Conservation (phyloP, 2,888 invertebrate species). For the Stenolophus ochropezus region DNA sequence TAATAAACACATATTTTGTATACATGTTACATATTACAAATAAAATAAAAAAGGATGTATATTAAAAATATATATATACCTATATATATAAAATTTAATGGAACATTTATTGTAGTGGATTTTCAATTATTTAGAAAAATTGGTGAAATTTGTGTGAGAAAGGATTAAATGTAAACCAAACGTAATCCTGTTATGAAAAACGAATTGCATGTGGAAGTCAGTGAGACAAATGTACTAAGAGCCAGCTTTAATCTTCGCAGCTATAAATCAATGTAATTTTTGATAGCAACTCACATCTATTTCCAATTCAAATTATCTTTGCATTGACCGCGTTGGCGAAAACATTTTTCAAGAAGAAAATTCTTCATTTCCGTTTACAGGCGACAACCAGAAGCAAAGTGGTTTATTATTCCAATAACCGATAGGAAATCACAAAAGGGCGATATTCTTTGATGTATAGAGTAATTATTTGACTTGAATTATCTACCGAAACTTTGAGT, state of each 20-base stretch:
- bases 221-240: background rate
- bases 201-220: background rate
- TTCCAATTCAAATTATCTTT: conserved; percentile 55
- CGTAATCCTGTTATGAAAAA: too few species aligned
- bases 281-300: conserved; percentile 43
- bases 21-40: too few species aligned
- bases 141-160: too few species aligned
- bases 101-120: too few species aligned
- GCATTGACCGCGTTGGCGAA: conserved; percentile 12
- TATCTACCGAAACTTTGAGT: background rate
- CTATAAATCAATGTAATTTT: conserved; percentile 35
- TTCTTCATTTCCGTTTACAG: conserved; percentile 43
- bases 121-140: too few species aligned
- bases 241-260: background rate
- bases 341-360: conserved; percentile 38
- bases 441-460: conserved; percentile 7
- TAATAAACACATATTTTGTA: too few species aligned
- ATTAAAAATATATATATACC: too few species aligned
- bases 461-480: conserved; percentile 16
- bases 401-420: conserved; percentile 43
- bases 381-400: conserved; percentile 40
- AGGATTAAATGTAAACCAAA: too few species aligned
- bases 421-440: background rate
- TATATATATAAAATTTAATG: too few species aligned
- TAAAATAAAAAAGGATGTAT: too few species aligned